Base-by-base conservation (phyloP, 1,140 invertebrate genomes). In the Drosophila micromelanica region DNA sequence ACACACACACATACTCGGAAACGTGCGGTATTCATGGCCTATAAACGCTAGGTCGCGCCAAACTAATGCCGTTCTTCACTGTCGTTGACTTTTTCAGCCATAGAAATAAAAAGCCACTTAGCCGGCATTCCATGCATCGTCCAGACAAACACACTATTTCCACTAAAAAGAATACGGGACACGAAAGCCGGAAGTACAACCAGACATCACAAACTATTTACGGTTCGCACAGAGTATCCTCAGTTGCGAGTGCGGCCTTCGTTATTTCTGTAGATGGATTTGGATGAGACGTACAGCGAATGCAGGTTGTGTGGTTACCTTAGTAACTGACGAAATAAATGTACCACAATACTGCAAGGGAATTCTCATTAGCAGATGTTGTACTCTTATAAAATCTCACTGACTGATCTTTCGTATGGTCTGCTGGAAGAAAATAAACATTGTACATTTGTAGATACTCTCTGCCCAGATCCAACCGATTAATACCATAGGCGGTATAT, bases 61-160 rank as follows among this genome's bases (percentile, higher is more conserved):
- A 81, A 78, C 74, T 69, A 78, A 51, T 67, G 80, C 67, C 52
- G 35, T 59, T 69, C 61, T 49, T 40, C 73, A 71, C 62, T 56
- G 73, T 55, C 56, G 61, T 62, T 73, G 78, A 75, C 71, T 70
- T 76, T 59, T 57, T 75, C 62, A 49, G 61, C 59, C 45, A 72
- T 42, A 62, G 71, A 73, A 80, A 86, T 77, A 85, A 85, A 84
- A 85, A 78, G 77, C 46, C 81, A 77, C 65, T 85, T 74, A 62
- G 49, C 76, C 52, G 61, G 37, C 74, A 78, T 57, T 60, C 60
- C 75, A 65, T 71, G 72, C 32, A 45, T 48, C 23, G 60, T 30
- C 13, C 40, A 40, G 52, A 30, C 23, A 40, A 56, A 59, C 48
- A 55, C 8, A 35, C 37, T 17, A 55, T 17, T 27, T 6, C 27